phyloP scores from a whole-genome alignment of 2,113 vertebrate genomes.

The Xiphias gladius region DNA sequence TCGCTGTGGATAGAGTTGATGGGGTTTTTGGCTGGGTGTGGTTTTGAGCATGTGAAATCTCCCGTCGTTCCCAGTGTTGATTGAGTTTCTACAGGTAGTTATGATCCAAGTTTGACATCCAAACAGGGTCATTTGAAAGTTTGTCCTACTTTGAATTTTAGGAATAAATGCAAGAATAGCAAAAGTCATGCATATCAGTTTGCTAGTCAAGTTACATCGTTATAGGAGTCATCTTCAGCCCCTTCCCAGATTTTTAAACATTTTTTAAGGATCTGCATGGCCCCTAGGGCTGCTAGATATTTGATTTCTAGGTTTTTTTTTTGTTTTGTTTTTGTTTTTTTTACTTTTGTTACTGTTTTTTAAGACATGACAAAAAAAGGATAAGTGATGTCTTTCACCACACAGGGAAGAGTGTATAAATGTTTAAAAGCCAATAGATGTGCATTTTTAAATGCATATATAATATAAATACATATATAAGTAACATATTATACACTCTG shows the following conservation, averaged over 20 bases:
- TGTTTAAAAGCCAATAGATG: constrained; percentile 43
- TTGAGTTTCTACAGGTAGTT: constrained; percentile 23
- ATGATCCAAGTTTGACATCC: constrained; percentile 10
- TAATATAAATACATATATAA: constrained; percentile 26
- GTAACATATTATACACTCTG: background rate
- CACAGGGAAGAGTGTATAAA: constrained; percentile 44
- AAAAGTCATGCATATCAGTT: constrained; percentile 29
- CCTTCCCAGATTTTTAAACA: constrained; percentile 8
- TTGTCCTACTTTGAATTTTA: constrained; percentile 10
- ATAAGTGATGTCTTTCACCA: constrained; percentile 9
- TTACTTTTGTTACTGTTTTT: constrained; percentile 21
- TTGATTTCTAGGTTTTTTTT: background rate
- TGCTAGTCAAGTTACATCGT: constrained; percentile 9
- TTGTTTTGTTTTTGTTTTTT: constrained; percentile 7
- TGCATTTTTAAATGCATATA: constrained; percentile 54
- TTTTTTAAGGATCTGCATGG: background rate
- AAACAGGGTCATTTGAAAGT: constrained; percentile 18
- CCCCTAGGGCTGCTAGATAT: constrained; percentile 2
- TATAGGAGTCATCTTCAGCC: background rate
- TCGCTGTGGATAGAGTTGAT: constrained; percentile 49
- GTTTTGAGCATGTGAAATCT: constrained; percentile 52
- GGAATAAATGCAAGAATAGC: background rate
- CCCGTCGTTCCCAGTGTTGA: constrained; percentile 27
- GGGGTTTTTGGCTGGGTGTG: constrained; percentile 26
- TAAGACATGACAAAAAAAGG: constrained; percentile 22